These are phyloP conservation scores for Indicator indicator DNA, from an alignment of 2,113 vertebrate genomes.

Conservation along the genomic window DNA sequence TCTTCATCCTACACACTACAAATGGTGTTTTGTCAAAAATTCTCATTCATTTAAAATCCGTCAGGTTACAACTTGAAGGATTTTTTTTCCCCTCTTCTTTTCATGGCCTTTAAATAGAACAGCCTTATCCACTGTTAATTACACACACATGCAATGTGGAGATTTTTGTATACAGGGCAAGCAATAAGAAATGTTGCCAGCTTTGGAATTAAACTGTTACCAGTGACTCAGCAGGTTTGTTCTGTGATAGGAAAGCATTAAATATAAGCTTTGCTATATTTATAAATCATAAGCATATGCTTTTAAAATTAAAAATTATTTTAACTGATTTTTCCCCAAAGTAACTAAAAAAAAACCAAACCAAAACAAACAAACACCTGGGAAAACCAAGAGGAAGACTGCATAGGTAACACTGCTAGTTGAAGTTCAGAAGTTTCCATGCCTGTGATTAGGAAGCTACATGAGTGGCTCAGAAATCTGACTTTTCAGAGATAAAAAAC, in stretches of 20 bases:
- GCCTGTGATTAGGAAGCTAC: not conserved
- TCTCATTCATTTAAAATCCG: not conserved
- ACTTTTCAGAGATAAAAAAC: not conserved
- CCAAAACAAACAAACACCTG: not conserved
- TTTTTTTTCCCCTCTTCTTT: not conserved
- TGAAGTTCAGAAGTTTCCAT: not conserved
- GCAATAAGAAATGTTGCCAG: not conserved
- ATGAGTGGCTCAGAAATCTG: not conserved
- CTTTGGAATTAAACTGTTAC: not conserved
- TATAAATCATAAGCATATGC: too few species aligned
- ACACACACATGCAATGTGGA: not conserved
- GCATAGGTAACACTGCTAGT: not conserved
- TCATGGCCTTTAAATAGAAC: not conserved
- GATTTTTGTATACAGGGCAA: not conserved
- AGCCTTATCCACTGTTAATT: not conserved
- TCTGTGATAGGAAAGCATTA: not conserved
- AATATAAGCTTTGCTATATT: not conserved
- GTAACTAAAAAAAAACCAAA: not conserved
- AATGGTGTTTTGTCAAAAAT: not conserved
- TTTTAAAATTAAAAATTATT: not conserved
- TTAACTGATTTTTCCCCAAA: not conserved
- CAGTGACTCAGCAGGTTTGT: constrained; percentile 25
- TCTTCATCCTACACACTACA: not conserved
- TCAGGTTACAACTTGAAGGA: not conserved
- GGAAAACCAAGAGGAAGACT: not conserved